Evolutionary conservation across 2,888 invertebrate species (phyloP).

Genomic region (Lypha dubia): DNA sequence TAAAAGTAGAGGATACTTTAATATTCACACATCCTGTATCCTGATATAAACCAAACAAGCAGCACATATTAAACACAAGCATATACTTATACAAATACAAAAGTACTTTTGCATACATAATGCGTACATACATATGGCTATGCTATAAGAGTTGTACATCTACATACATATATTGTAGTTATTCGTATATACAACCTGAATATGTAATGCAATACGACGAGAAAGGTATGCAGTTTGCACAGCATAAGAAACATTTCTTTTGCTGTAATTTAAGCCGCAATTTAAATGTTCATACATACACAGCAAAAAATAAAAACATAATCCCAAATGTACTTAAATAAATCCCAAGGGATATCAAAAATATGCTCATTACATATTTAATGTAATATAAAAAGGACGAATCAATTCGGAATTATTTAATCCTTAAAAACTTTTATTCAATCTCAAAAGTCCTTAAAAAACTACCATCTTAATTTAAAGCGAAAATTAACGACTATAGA

Average conservation of each 20-base stretch:
- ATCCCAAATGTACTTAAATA: background rate
- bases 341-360: no score
- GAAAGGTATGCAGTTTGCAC: background rate
- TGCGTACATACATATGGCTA: background rate
- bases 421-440: no score
- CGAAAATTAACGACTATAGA: no score
- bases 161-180: background rate
- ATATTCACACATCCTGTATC: slow-evolving; percentile 75
- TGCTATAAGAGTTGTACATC: no score
- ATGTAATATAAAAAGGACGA: no score
- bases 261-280: slow-evolving; percentile 3
- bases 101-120: slow-evolving; percentile 1
- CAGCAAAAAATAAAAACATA: no score
- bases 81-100: slow-evolving; percentile 17
- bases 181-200: slow-evolving; percentile 7
- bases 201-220: background rate
- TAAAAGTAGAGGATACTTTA: slow-evolving; percentile 74
- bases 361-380: no score
- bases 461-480: no score
- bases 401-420: no score
- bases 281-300: background rate
- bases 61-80: slow-evolving; percentile 46
- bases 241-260: slow-evolving; percentile 44
- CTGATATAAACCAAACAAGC: slow-evolving; percentile 59
- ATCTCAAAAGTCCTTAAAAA: no score